Conservation (phyloP, 2,797 vertebrate species). For the Intellagama lesueurii region DNA sequence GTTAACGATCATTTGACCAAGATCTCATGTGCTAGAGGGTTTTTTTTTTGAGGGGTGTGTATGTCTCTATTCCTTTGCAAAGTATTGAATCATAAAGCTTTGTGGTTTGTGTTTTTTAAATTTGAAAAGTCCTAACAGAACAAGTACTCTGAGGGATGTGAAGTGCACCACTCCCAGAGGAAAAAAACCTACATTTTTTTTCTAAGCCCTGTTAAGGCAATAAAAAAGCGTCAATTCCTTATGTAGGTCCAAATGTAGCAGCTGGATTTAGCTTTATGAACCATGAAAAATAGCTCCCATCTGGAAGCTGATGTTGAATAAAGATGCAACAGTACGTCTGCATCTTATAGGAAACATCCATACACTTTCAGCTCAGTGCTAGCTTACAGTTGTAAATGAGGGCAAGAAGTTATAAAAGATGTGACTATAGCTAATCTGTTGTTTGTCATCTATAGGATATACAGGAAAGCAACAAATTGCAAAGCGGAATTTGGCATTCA, state of each 20-base stretch:
- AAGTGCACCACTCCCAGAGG: slow-evolving; percentile 72
- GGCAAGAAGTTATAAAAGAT: slow-evolving; percentile 29
- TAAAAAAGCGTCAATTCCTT: slow-evolving; percentile 85
- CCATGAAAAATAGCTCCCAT: slow-evolving; percentile 88
- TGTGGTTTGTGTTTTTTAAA: slow-evolving; percentile 5
- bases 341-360: slow-evolving; percentile 79
- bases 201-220: slow-evolving; percentile 77
- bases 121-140: slow-evolving; percentile 71
- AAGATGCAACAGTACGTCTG: slow-evolving; percentile 84
- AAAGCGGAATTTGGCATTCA: slow-evolving; percentile 1
- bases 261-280: slow-evolving; percentile 88
- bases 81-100: slow-evolving; percentile 73
- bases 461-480: not conserved
- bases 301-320: slow-evolving; percentile 86
- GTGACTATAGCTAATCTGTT: not conserved
- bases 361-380: slow-evolving; percentile 69
- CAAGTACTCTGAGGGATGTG: slow-evolving; percentile 73
- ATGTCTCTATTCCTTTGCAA: slow-evolving; percentile 69
- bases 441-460: not conserved
- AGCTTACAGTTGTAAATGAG: slow-evolving; percentile 35
- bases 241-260: slow-evolving; percentile 85
- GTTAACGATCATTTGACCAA: slow-evolving; percentile 63
- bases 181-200: slow-evolving; percentile 76
- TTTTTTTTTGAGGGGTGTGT: slow-evolving; percentile 59
- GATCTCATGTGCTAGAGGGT: not conserved